Evolutionary conservation across 2,888 invertebrate species (phyloP), one percentile per base, ranked within the genome.

Genomic region (Dichetophora obliterata): DNA sequence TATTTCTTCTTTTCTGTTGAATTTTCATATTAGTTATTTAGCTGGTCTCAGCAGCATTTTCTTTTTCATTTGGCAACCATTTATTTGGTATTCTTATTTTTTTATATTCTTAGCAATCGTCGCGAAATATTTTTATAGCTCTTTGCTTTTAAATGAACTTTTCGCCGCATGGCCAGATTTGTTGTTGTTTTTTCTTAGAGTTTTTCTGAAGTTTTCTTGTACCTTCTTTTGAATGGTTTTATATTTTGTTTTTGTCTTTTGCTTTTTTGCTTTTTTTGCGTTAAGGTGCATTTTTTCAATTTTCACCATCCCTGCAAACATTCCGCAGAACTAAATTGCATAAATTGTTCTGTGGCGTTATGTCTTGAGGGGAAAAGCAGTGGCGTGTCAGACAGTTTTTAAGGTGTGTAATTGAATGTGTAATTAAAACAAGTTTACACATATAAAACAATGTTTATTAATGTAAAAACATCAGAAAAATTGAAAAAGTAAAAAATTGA

Each of bases 51-150:
- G 24, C 57, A 59, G 24, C 1, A 22, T 14, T 14, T 14, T 5
- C 2, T 37, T 37, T 8, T 37, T 34, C 65, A 22, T 22, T 19
- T 37, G 43, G 22, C 66, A 34, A 5, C 57, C 57, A 3, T 59
- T 27, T 14, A 5, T 59, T 22, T 14, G 31, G 3, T 9, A 19
- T 43, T n/a, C 8, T 66, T 37, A 19, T 43, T 16, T 34, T 65
- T 34, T 34, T 65, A 16, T 22, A 22, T 14, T 66, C n/a, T 22
- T 19, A 14, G 66, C 66, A 37, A 66, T 11, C 66, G 43, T 66
- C 66, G 66, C 66, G 19, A 66, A 66, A 66, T 66, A 66, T 37
- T 37, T 66, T 66, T 66, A 37, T 37, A 37, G 27, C 59, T 59
- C 24, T 59, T 66, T 43, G 31, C 43, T 37, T n/a, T 19, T 66